These are phyloP conservation scores for Sebastiscus albofasciatus DNA, from an alignment of 2,797 vertebrate species.

Conservation along the genomic window DNA sequence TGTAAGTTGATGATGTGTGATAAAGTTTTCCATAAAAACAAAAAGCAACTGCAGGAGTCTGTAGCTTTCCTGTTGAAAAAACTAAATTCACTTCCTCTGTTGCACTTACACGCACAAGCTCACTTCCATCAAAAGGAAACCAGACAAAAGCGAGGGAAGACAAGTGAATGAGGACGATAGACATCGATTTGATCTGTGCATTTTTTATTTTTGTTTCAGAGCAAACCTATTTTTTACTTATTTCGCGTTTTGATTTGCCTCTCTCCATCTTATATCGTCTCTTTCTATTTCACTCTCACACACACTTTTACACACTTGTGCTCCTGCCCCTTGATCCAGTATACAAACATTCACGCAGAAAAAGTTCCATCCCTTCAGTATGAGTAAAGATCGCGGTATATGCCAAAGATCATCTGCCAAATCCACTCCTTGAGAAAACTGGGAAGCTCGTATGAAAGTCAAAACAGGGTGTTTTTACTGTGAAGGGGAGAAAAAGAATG, in stretches of 20 bases:
- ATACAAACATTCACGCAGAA: conserved; percentile 9
- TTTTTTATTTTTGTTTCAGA: neutral
- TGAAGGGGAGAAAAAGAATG: neutral
- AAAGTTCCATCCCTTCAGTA: neutral
- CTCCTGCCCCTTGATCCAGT: neutral
- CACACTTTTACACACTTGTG: neutral
- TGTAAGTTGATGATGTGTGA: conserved; percentile 3
- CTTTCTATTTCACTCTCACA: neutral
- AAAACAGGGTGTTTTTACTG: conserved; percentile 12
- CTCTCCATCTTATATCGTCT: neutral
- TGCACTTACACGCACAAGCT: neutral
- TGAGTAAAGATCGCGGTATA: neutral
- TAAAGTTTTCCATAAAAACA: neutral
- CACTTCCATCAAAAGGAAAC: neutral
- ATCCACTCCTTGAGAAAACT: conserved; percentile 17
- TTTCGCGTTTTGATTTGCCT: neutral
- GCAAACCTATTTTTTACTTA: neutral
- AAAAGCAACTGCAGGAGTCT: neutral
- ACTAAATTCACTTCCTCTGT: neutral
- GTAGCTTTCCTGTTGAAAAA: neutral
- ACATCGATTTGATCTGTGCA: neutral
- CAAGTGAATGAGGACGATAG: conserved; percentile 10
- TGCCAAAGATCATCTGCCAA: conserved; percentile 38
- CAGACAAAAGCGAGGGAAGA: neutral
- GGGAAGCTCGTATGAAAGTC: neutral